Evolutionary conservation across 2,113 vertebrate species (phyloP).

Genomic region (Forbesichthys papilliferus): DNA sequence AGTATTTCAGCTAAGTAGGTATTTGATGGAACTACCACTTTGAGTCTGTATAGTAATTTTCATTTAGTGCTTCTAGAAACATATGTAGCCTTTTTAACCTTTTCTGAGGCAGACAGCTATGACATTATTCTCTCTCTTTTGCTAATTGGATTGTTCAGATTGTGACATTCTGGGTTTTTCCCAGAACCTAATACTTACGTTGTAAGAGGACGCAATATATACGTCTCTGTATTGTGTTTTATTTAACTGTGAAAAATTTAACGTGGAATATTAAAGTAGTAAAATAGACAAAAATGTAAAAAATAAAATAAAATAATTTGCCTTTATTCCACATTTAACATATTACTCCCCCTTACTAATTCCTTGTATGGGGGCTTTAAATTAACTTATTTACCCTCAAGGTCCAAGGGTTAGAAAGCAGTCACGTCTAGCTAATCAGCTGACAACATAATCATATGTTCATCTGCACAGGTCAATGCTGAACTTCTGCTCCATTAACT

Average conservation of each 20-base stretch:
- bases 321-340: constrained; percentile 38
- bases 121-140: constrained; percentile 5
- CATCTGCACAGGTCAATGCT: no score
- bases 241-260: constrained; percentile 13
- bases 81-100: neutral
- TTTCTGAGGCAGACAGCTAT: constrained; percentile 15
- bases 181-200: neutral
- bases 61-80: constrained; percentile 8
- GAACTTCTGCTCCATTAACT: no score
- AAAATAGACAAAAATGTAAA: constrained; percentile 7
- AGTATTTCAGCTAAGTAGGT: constrained; percentile 10
- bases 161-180: constrained; percentile 20
- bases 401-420: no score
- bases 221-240: constrained; percentile 3
- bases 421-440: no score
- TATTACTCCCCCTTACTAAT: constrained; percentile 2
- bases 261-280: constrained; percentile 23
- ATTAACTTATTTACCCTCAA: no score
- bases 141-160: constrained; percentile 26
- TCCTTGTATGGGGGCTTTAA: no score
- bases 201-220: constrained; percentile 32
- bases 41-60: constrained; percentile 35
- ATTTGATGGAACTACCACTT: constrained; percentile 37
- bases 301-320: neutral
- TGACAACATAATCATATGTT: no score